Evolutionary conservation across 2,888 invertebrate species (phyloP).

Genomic region (Alcis repandata): DNA sequence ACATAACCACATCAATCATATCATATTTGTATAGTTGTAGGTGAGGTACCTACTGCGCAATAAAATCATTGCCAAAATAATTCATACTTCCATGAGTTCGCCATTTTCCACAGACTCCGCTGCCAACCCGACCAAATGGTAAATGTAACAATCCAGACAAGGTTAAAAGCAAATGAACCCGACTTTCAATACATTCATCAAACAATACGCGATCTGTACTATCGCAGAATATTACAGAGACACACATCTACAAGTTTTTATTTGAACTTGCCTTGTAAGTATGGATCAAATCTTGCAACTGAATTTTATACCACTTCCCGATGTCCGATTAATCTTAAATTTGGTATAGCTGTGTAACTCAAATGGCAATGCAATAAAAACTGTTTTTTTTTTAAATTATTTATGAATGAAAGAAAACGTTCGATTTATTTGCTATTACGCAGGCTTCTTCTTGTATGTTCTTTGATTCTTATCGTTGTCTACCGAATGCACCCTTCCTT

Average conservation of each 20-base stretch:
- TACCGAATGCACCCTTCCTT: too few species aligned
- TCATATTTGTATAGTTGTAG: slow-evolving; percentile 2
- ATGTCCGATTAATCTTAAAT: too few species aligned
- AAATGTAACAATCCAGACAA: slow-evolving; percentile 39
- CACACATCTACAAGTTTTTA: background rate
- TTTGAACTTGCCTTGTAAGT: too few species aligned
- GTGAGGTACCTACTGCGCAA: background rate
- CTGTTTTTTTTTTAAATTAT: too few species aligned
- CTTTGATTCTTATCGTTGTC: too few species aligned
- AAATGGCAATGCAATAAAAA: too few species aligned
- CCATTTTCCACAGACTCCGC: background rate
- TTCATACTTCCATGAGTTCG: background rate
- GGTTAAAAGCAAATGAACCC: slow-evolving; percentile 41
- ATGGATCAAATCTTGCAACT: too few species aligned
- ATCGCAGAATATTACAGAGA: slow-evolving; percentile 10
- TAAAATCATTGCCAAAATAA: slow-evolving; percentile 13
- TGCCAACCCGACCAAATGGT: slow-evolving; percentile 34
- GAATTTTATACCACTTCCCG: too few species aligned
- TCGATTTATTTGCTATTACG: too few species aligned
- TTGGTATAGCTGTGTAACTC: too few species aligned
- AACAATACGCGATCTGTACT: slow-evolving; percentile 22
- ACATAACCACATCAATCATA: background rate
- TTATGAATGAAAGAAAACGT: too few species aligned
- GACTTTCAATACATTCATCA: slow-evolving; percentile 39
- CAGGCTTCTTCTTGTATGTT: too few species aligned